A percentile compares a stretch with the other conserved stretches of the same genome.
Evolutionary conservation across 2,113 vertebrate genomes (phyloP).

Genomic region (Proteles cristata): DNA sequence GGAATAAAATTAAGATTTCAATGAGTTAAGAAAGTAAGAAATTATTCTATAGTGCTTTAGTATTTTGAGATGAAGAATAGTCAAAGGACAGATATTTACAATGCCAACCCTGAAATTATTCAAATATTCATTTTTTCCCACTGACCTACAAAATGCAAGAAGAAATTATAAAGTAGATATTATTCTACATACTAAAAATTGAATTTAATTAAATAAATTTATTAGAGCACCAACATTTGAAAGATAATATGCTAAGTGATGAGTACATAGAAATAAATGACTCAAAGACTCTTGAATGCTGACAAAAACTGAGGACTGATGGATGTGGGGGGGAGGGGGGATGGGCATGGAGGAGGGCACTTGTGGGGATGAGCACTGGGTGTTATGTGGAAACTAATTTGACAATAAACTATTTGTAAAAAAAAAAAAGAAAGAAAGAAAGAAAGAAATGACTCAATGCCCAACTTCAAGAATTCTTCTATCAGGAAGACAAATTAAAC

Average conservation of each 20-base stretch:
- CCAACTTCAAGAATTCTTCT: background rate
- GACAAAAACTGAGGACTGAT: too few relatives aligned
- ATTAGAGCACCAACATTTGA: background rate
- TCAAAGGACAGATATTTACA: background rate
- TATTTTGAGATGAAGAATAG: background rate
- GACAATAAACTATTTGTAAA: too few relatives aligned
- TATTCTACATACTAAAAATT: background rate
- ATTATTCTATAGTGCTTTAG: background rate
- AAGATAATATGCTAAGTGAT: background rate
- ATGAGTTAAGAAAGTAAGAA: background rate
- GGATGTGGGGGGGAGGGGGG: too few relatives aligned
- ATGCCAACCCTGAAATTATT: background rate
- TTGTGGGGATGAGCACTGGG: too few relatives aligned
- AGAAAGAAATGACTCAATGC: background rate
- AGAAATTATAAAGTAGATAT: background rate
- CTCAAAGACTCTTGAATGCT: too few relatives aligned
- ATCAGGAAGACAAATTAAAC: background rate
- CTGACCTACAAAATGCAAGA: background rate
- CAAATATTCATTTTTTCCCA: background rate
- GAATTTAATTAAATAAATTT: background rate
- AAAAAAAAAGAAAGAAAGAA: too few relatives aligned
- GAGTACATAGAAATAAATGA: background rate
- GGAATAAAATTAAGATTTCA: slow-evolving; percentile 1
- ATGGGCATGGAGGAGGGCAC: too few relatives aligned
- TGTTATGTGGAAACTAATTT: too few relatives aligned